Base-by-base conservation (phyloP, 2,888 invertebrate genomes). In the Troides oblongomaculatus region DNA sequence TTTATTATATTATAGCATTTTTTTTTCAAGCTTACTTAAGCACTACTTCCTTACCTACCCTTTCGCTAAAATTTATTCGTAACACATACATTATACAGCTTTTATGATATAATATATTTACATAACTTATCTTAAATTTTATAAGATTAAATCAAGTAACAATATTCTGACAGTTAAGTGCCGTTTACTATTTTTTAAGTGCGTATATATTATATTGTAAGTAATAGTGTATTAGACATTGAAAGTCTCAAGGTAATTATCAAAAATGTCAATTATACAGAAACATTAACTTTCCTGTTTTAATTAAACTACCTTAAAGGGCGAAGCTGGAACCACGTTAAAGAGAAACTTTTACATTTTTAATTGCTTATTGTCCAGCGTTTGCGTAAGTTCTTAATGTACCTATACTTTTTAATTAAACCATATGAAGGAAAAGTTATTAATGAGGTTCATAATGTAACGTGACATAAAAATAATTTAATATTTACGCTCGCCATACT, bases 321-420 rank as follows among this genome's bases (percentile, higher is more conserved):
- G 58, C 43, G 43, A 59, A 23, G 43, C 58, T 65, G 65, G 58
- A 59, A 65, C 50, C 61, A 53, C 60, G 30, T n/a, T 50, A 30
- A 60, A 66, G 50, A 46, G 30, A 66, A 61, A 30, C 59, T 66
- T 66, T 66, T 50, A 60, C 58, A 36, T 43, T 53, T 61, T 66
- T 61, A 66, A 66, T 60, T 60, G 60, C 53, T 30, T 59, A 66
- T 66, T 60, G 66, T 62, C 30, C 53, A n/a, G 8, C 53, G 53
- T n/a, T 53, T 18, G 53, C 53, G n/a, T 53, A 53, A 53, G 53
- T 53, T 53, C 53, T 53, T 53, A 53, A 53, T 53, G 18, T 53
- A 46, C 46, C 46, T 12, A 46, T 53, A 21, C n/a, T 57, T 39
- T 56, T 21, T 57, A 57, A 53, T 64, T 64, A 56, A 39, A 57